These are phyloP conservation scores for Sinelater perroti DNA, from an alignment of 2,888 invertebrate genomes.

Conservation along the genomic window DNA sequence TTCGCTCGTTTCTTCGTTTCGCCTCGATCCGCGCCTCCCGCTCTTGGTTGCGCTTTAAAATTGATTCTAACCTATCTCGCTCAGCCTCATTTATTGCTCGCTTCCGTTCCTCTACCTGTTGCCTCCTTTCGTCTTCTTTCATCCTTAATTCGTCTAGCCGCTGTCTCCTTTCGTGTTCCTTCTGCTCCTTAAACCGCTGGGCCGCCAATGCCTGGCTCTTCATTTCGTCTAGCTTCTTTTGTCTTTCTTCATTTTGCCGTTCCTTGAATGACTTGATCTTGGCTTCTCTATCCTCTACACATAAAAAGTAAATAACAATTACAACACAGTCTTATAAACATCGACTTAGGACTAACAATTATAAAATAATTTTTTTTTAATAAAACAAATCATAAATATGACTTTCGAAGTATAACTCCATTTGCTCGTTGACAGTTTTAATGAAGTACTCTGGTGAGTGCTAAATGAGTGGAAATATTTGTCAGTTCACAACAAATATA, in stretches of 20 bases:
- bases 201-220: constrained; percentile 88
- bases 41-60: constrained; percentile 85
- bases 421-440: too few relatives aligned
- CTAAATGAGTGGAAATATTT: too few relatives aligned
- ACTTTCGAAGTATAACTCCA: too few relatives aligned
- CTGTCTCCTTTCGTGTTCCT: constrained; percentile 83
- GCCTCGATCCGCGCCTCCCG: constrained; percentile 79
- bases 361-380: too few relatives aligned
- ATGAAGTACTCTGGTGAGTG: too few relatives aligned
- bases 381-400: too few relatives aligned
- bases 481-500: too few relatives aligned
- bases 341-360: too few relatives aligned
- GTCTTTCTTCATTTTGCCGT: constrained; percentile 88
- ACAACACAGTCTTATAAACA: too few relatives aligned
- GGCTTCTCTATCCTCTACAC: constrained; percentile 67
- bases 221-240: constrained; percentile 88
- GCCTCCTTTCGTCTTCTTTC: constrained; percentile 77
- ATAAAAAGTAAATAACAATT: too few relatives aligned
- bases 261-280: constrained; percentile 81
- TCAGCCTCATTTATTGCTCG: constrained; percentile 90
- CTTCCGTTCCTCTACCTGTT: constrained; percentile 86
- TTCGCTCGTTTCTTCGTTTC: constrained; percentile 79
- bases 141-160: constrained; percentile 84
- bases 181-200: constrained; percentile 88
- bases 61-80: constrained; percentile 84